These are phyloP conservation scores for Pocota personata DNA, from an alignment of 2,888 invertebrate genomes.

Conservation along the genomic window DNA sequence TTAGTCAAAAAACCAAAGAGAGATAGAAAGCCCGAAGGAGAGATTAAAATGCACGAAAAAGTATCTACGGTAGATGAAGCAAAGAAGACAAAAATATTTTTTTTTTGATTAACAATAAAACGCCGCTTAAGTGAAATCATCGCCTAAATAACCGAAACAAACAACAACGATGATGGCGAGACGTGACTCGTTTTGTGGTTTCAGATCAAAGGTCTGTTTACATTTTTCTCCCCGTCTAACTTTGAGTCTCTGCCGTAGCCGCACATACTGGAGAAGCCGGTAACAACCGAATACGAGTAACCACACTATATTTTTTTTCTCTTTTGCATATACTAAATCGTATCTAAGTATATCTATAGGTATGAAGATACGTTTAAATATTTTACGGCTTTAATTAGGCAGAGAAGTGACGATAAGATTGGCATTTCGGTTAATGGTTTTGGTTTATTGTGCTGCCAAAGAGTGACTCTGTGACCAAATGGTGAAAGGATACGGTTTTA, in stretches of 20 bases:
- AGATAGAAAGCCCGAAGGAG: not conserved
- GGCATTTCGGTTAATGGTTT: conserved; percentile 55
- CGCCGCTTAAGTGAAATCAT: conserved; percentile 69
- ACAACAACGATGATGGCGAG: conserved; percentile 53
- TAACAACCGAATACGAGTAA: too few relatives aligned
- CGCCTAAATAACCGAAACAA: conserved; percentile 71
- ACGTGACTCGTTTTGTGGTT: conserved; percentile 71
- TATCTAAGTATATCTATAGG: not conserved
- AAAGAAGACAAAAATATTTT: conserved; percentile 6
- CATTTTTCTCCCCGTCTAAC: conserved; percentile 37
- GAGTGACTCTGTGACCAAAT: conserved; percentile 5
- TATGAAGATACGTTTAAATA: conserved; percentile 25
- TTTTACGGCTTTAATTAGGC: conserved; percentile 63
- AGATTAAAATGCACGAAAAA: not conserved
- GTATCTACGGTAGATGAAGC: conserved; percentile 1
- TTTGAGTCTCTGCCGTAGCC: not conserved
- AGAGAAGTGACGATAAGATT: conserved; percentile 68
- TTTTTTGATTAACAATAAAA: conserved; percentile 62
- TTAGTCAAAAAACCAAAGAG: conserved; percentile 1
- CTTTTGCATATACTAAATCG: not conserved
- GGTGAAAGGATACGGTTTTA: conserved; percentile 6
- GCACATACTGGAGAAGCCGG: not conserved
- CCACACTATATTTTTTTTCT: not conserved
- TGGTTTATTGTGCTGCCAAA: conserved; percentile 17
- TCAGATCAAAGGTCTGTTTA: conserved; percentile 69